Evolutionary conservation across 1,140 invertebrate genomes (phyloP), one percentile per base, ranked within the genome.

Genomic region (Spodoptera litura): DNA sequence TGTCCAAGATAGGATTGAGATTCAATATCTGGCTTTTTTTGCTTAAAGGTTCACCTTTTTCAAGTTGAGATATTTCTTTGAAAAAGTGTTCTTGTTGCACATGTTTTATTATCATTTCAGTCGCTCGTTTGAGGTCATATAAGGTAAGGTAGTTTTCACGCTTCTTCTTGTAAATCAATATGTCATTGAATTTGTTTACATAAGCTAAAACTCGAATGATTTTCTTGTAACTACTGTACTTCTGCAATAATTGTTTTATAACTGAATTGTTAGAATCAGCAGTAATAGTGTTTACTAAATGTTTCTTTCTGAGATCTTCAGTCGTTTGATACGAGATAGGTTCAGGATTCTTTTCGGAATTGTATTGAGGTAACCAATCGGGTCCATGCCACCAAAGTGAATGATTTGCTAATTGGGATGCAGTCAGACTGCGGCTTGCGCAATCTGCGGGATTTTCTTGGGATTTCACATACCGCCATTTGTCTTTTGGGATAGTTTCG

Each of bases 401-500:
- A 53, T 68, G 49, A 0, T 12, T 44, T n/a, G 13, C 13, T 11
- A 68, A 5, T 12, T 52, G 64, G 11, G 44, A 4, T 4, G 27
- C 11, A 6, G 44, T 52, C 2, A 68, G 6, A 5, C 64, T 49
- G 0, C 64, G 44, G 20, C 49, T 68, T 4, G 64, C 64, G 25
- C 64, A 68, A 27, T 68, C 64, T 2, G 64, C 64, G 1, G 64
- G 64, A 13, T 68, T 68, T 25, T 68, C 64, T 9, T 15, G 20
- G 5, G 49, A 68, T 8, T 68, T 68, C 4, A 68, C 5, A 15
- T 68, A 68, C 15, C n/a, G 44, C 64, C 64, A 68, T 11, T 12
- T 6, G 20, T 27, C 12, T 2, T 49, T 15, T 27, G 64, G 64
- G 11, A 68, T 68, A 4, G 11, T 15, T 52, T 53, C 20, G 2